phyloP scores from a whole-genome alignment of 2,888 invertebrate species.

The Tiphia femorata region DNA sequence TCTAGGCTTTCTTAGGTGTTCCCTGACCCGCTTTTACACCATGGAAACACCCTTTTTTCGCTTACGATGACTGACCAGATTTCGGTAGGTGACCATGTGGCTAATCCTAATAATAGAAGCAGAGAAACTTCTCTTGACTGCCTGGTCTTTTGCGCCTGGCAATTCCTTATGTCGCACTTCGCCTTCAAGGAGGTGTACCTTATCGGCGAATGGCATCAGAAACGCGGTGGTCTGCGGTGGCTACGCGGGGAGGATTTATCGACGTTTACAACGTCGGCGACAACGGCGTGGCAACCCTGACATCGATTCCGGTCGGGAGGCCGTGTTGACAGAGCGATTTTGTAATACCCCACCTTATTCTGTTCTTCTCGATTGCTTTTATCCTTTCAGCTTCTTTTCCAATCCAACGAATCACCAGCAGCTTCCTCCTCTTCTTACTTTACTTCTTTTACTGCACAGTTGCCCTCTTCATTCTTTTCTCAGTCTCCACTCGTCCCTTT shows the following conservation, averaged over 20 bases:
- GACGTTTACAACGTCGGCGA: constrained; percentile 31
- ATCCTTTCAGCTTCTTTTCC: neutral
- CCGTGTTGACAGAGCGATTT: constrained; percentile 47
- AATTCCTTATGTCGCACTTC: too few species aligned
- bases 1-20: too few species aligned
- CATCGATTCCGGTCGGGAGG: constrained; percentile 44
- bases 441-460: too few species aligned
- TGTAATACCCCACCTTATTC: constrained; percentile 45
- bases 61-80: too few species aligned
- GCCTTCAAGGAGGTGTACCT: constrained; percentile 20
- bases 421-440: too few species aligned
- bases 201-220: constrained; percentile 18
- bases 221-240: constrained; percentile 8
- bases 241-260: constrained; percentile 39
- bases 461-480: neutral
- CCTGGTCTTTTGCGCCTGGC: too few species aligned
- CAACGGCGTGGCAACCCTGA: constrained; percentile 40
- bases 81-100: too few species aligned
- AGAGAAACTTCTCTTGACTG: too few species aligned
- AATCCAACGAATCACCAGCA: neutral
- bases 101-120: too few species aligned
- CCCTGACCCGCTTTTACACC: too few species aligned
- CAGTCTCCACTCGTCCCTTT: neutral
- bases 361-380: constrained; percentile 8
- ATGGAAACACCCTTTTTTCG: too few species aligned